Base-by-base conservation (phyloP, 1,140 invertebrate genomes). In the Mizuhopecten yessoensis region DNA sequence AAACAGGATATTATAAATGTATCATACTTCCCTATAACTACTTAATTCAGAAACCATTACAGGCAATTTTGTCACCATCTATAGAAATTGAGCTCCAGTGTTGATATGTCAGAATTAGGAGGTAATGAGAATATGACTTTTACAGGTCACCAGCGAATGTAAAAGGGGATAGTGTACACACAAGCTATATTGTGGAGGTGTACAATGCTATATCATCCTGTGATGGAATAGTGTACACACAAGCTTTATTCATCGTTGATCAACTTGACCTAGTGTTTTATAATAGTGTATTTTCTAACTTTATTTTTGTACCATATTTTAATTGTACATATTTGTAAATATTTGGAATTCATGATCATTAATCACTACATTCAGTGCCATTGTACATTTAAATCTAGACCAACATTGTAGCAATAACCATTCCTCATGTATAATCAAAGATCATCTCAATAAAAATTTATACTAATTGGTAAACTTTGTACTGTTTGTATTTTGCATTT, bases 251-350 rank as follows among this genome's bases (percentile, higher is more conserved):
- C 57, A n/a, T 75, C 1, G n/a, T 75, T 75, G 57, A 75, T 75
- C 23, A 75, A 75, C 9, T 75, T 75, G 13, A 39, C 36, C 36
- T 75, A 75, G 57, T 29, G 7, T 17, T 13, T 0, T 75, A 75
- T 29, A 75, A 29, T 29, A 9, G 57, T 75, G 17, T 75, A 17
- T 75, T 75, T 49, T 15, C 45, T 49, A 49, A 20, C 17, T 75
- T 5, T 75, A 75, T 75, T 75, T 75, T 75, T 75, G 57, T 75
- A 75, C 57, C 17, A 45, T 45, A 45, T 45, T 45, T 39, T 39
- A n/a, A 49, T 49, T 75, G 57, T 75, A 75, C 57, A 75, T 75
- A 45, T 75, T 75, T 75, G 57, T 75, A 75, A 75, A 75, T 75
- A 75, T 75, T 39, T 7, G 36, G 36, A 39, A 39, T 39, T 39